Evolutionary conservation across 2,113 vertebrate genomes (phyloP).

Genomic region (Amblyornis subalaris): DNA sequence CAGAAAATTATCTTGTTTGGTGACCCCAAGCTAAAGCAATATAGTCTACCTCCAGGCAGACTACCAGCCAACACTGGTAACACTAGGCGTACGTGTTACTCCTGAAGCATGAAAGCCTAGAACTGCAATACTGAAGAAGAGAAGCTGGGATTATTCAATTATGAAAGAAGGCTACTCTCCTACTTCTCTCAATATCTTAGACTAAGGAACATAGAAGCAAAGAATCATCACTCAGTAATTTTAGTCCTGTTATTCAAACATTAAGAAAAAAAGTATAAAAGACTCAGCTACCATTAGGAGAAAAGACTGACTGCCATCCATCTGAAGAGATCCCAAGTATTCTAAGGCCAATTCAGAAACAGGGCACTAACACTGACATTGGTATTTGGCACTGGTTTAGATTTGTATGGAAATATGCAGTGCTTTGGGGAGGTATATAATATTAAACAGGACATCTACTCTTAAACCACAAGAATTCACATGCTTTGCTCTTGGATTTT

Average conservation of each 20-base stretch:
- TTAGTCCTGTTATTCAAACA: background rate
- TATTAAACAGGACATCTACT: background rate
- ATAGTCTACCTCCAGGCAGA: background rate
- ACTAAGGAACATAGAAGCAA: background rate
- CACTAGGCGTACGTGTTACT: rapidly evolving
- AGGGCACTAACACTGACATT: background rate
- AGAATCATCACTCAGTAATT: background rate
- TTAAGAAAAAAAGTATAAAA: background rate
- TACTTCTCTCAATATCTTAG: background rate
- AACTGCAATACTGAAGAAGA: background rate
- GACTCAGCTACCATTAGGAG: background rate
- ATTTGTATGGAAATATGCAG: background rate
- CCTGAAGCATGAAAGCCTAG: background rate
- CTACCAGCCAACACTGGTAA: background rate
- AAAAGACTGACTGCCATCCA: background rate
- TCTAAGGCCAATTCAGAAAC: background rate
- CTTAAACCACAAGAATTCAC: background rate
- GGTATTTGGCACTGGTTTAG: background rate
- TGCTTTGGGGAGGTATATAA: background rate
- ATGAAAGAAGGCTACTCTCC: background rate
- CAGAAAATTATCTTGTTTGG: background rate
- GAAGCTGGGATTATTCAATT: background rate
- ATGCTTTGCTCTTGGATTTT: background rate
- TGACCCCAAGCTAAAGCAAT: background rate
- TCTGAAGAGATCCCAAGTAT: background rate